A percentile compares a stretch with the other conserved stretches of the same genome.
Conservation (phyloP, 92 coral and sea anemone genomes). For the Porites divaricata region DNA sequence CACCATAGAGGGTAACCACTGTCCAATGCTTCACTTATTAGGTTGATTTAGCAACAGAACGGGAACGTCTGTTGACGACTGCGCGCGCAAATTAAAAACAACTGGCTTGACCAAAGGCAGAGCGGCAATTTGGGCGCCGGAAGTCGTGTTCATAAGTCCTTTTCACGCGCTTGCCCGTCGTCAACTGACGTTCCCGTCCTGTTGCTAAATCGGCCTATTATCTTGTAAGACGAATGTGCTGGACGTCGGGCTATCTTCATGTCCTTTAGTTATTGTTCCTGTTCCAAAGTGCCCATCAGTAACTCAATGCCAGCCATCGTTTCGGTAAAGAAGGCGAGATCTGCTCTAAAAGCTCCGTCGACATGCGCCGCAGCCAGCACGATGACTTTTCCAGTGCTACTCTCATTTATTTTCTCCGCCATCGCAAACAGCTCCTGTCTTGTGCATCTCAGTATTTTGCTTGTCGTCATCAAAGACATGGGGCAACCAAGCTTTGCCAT, state of each 20-base stretch:
- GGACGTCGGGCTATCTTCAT: background rate
- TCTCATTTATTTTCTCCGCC: slow-evolving; percentile 1
- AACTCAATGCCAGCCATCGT: slow-evolving; percentile 6
- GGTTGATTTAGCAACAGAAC: too few species aligned
- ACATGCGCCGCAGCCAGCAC: slow-evolving; percentile 1
- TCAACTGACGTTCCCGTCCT: too few species aligned
- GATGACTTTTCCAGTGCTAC: background rate
- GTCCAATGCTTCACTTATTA: too few species aligned
- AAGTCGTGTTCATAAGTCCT: too few species aligned
- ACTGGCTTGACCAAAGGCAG: too few species aligned
- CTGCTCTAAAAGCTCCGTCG: slow-evolving; percentile 4
- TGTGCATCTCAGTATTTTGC: slow-evolving; percentile 7
- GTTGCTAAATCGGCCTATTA: too few species aligned
- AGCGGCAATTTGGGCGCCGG: too few species aligned
- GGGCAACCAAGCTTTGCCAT: slow-evolving; percentile 5
- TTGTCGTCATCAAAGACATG: background rate
- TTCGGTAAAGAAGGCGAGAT: background rate
- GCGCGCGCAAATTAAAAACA: too few species aligned
- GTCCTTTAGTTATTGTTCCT: slow-evolving; percentile 40
- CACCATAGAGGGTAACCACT: too few species aligned
- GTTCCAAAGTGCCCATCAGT: slow-evolving; percentile 8
- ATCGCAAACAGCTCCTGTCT: background rate
- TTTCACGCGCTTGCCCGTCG: too few species aligned
- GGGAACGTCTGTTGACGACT: too few species aligned
- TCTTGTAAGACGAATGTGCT: too few species aligned